Percentiles rank a stretch among this genome's conserved stretches.
These are phyloP conservation scores for Toxonevra muliebris DNA, from an alignment of 2,888 invertebrate genomes.

Conservation along the genomic window DNA sequence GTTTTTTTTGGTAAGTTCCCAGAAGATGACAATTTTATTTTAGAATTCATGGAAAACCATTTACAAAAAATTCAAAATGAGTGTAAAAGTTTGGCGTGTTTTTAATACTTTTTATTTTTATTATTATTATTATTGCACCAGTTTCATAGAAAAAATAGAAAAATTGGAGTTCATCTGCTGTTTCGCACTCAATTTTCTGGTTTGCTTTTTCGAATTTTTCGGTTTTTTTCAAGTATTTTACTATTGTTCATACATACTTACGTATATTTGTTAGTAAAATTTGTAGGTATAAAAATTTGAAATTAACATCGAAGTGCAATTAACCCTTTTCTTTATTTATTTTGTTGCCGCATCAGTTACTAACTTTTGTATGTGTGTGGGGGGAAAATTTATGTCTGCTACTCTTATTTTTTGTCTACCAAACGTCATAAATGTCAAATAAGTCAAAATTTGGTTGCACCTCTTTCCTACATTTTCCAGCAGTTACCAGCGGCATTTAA, in stretches of 20 bases:
- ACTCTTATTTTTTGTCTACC: not conserved
- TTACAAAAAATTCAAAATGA: too few species aligned
- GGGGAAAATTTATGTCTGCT: not conserved
- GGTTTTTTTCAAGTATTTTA: too few species aligned
- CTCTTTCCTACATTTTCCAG: slow-evolving; percentile 14
- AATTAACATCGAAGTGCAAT: slow-evolving; percentile 15
- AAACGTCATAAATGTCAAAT: slow-evolving; percentile 41
- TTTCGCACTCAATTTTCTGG: not conserved
- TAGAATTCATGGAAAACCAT: too few species aligned
- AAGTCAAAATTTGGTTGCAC: slow-evolving; percentile 45
- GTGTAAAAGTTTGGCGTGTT: too few species aligned
- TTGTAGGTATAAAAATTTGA: not conserved
- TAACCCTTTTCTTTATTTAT: slow-evolving; percentile 18
- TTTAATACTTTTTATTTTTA: too few species aligned
- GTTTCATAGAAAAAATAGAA: too few species aligned
- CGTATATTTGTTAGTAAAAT: not conserved
- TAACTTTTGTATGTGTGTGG: slow-evolving; percentile 22
- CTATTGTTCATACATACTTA: too few species aligned
- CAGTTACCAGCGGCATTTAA: not conserved
- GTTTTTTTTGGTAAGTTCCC: slow-evolving; percentile 5
- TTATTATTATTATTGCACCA: too few species aligned
- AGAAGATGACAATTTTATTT: too few species aligned
- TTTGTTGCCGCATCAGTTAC: slow-evolving; percentile 18
- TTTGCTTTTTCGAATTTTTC: not conserved
- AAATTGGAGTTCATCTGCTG: too few species aligned